These are phyloP conservation scores for Micronycteris hirsuta DNA, from an alignment of 2,113 vertebrate species.

Conservation along the genomic window DNA sequence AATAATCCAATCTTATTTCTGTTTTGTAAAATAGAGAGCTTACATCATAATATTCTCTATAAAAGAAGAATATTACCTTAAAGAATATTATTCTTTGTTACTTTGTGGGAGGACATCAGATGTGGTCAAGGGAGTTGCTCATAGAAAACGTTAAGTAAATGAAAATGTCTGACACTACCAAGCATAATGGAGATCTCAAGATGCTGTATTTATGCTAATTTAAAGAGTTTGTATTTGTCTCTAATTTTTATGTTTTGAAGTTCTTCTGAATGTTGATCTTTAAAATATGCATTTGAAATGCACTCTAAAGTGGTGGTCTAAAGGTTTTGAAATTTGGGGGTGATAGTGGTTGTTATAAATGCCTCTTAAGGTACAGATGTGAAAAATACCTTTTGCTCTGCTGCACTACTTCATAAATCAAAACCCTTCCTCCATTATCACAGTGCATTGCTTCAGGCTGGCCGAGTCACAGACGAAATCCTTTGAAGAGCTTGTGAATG, in stretches of 20 bases:
- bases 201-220: background rate
- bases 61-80: background rate
- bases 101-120: background rate
- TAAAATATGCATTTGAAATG: background rate
- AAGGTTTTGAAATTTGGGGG: constrained; percentile 13
- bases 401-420: background rate
- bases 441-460: background rate
- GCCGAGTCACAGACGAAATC: background rate
- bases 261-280: background rate
- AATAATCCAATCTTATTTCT: background rate
- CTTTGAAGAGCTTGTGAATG: background rate
- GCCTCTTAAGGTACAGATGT: background rate
- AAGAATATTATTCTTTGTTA: background rate
- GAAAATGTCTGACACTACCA: background rate
- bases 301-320: background rate
- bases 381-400: background rate
- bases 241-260: background rate
- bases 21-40: background rate
- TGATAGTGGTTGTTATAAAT: background rate
- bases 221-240: background rate
- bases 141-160: background rate
- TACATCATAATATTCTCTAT: background rate
- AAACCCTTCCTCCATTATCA: background rate
- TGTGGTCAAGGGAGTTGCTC: background rate
- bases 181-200: background rate